A percentile compares a stretch with the other conserved stretches of the same genome.
Evolutionary conservation across 2,113 vertebrate species (phyloP).

Genomic region (Panurus biarmicus): DNA sequence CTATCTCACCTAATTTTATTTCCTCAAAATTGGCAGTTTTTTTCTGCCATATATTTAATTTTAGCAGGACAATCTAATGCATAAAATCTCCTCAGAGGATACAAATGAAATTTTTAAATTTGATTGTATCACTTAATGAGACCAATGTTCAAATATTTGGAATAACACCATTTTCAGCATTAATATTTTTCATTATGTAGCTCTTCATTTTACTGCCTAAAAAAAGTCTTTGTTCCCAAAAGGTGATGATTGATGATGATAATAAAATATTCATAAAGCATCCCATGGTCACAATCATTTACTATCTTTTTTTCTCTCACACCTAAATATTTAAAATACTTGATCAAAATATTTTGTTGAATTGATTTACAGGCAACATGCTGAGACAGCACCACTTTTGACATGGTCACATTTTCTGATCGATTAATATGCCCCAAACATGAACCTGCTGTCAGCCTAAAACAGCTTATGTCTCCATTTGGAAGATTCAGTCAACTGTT

Average conservation of each 20-base stretch:
- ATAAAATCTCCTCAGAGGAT: background rate
- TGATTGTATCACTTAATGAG: background rate
- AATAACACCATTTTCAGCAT: slow-evolving; percentile 5
- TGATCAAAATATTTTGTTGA: slow-evolving; percentile 11
- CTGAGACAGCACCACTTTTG: background rate
- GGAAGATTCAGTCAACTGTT: background rate
- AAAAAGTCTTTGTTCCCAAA: background rate
- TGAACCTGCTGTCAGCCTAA: background rate
- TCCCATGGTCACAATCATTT: background rate
- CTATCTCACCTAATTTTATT: background rate
- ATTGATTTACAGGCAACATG: background rate
- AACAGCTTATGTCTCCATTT: background rate
- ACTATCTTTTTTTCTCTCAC: background rate
- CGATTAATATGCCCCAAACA: background rate
- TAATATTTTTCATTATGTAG: background rate
- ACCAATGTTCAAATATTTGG: background rate
- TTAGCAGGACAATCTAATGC: background rate
- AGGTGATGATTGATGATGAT: background rate
- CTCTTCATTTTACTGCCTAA: background rate
- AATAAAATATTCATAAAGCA: slow-evolving; percentile 3
- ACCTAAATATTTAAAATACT: slow-evolving; percentile 12
- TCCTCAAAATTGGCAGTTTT: background rate
- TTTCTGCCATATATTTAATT: background rate
- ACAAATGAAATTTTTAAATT: slow-evolving; percentile 35
- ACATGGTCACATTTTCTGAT: background rate